Conservation (phyloP, 2,797 vertebrate genomes). For the Sebastes glaucus region DNA sequence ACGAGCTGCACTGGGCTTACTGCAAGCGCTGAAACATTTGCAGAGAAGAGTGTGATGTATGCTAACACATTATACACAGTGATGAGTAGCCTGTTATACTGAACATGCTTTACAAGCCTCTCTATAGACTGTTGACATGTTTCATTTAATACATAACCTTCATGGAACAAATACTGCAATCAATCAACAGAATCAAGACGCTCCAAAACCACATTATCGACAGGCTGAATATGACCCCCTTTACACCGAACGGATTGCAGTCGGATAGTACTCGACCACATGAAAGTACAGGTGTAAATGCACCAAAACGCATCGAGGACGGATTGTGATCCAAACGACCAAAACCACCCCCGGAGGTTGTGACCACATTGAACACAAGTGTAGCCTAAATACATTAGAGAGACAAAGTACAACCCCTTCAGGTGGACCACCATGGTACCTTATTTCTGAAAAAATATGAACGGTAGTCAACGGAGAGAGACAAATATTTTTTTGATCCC, state of each 20-base stretch:
- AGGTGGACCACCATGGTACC: too few species aligned
- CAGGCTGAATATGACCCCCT: neutral
- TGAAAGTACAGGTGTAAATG: neutral
- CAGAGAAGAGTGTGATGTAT: neutral
- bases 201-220: neutral
- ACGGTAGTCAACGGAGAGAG: too few species aligned
- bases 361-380: too few species aligned
- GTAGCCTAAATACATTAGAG: too few species aligned
- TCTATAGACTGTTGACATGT: neutral
- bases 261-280: neutral
- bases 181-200: neutral
- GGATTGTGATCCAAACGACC: too few species aligned
- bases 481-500: too few species aligned
- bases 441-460: too few species aligned
- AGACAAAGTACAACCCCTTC: too few species aligned
- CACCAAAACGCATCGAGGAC: too few species aligned
- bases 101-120: neutral
- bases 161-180: neutral
- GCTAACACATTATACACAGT: neutral
- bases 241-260: neutral
- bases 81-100: neutral
- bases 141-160: neutral
- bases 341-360: too few species aligned
- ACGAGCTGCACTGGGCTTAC: neutral
- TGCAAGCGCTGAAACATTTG: neutral